Conservation (phyloP, 2,888 invertebrate genomes). For the Dolichomitus sp. region DNA sequence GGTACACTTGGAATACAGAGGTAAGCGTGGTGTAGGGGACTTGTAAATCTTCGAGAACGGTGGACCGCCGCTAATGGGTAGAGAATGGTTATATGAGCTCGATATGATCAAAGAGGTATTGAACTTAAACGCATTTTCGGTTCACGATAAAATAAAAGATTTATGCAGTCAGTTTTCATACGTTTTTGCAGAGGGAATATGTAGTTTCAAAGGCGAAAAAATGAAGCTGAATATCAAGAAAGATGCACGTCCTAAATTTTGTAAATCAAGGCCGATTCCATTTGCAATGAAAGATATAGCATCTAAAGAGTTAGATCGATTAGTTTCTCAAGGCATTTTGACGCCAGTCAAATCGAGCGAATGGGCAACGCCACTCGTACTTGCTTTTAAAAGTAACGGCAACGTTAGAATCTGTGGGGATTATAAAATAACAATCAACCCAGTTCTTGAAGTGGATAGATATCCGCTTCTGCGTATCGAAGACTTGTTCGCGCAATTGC, state of each 20-base stretch:
- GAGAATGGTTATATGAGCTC: slow-evolving; percentile 48
- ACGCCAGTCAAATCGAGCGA: slow-evolving; percentile 66
- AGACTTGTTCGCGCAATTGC: slow-evolving; percentile 63
- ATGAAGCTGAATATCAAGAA: slow-evolving; percentile 27
- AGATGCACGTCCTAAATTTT: slow-evolving; percentile 70
- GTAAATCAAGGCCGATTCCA: slow-evolving; percentile 37
- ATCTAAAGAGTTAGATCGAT: slow-evolving; percentile 35
- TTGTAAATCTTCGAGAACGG: slow-evolving; percentile 42
- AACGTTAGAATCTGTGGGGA: slow-evolving; percentile 75
- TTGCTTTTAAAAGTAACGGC: slow-evolving; percentile 72
- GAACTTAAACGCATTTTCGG: slow-evolving; percentile 13
- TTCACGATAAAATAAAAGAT: neutral
- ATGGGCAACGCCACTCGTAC: slow-evolving; percentile 77
- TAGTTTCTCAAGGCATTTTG: slow-evolving; percentile 58
- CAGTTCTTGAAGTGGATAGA: slow-evolving; percentile 52
- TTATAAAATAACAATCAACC: slow-evolving; percentile 70
- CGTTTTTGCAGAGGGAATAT: neutral
- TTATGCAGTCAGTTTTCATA: neutral
- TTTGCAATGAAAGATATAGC: slow-evolving; percentile 51
- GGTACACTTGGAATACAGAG: neutral
- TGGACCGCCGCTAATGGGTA: slow-evolving; percentile 50
- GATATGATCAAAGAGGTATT: slow-evolving; percentile 6
- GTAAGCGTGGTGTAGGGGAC: slow-evolving; percentile 15
- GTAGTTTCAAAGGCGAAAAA: slow-evolving; percentile 10
- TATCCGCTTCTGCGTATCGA: slow-evolving; percentile 66